Base-by-base conservation (phyloP, 1,140 invertebrate genomes). In the Mesaphorura yosii region DNA sequence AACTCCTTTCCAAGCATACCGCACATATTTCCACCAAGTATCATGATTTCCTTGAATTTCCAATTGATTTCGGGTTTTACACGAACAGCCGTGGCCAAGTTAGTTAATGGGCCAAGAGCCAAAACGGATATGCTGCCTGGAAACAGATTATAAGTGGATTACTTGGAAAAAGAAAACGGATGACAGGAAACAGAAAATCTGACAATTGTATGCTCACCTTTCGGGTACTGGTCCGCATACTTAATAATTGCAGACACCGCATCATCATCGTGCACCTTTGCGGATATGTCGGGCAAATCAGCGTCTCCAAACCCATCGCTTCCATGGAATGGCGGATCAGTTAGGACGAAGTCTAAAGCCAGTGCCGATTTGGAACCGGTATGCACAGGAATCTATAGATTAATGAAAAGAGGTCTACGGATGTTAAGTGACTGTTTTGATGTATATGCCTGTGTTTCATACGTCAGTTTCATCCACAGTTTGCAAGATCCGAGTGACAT, bases 21-120 rank as follows among this genome's bases (percentile, higher is more conserved):
- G 49, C 72, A 72, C 54, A 73, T 71, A 69, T 86, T 87, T 58
- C 85, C 85, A 28, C 84, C 85, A 82, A 88, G 84, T 3, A 86
- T 74, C 53, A 73, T 78, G 45, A 85, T 66, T 44, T 78, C 75
- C 58, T 79, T 78, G 1, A 86, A 66, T 38, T 76, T 73, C 1
- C 69, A 55, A 0, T 73, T 66, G 64, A 87, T 80, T 27, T 76
- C 59, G 3, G 76, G 75, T 63, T 80, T 80, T 55, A 84, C 71
- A 60, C 78, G 75, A 14, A 82, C 73, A 3, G 83, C 76, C 42
- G 86, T 59, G 5, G 84, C 84, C 39, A 86, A 66, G 64, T 88
- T 88, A 1, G 85, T 88, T 25, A 87, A 66, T 0, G 86, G 84
- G 1, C 76, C 86, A 27, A 86, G 60, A n/a, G 46, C 46, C 12